Percentiles rank a stretch among this genome's conserved stretches.
These are phyloP conservation scores for Diphyllodes magnificus DNA, from an alignment of 2,113 vertebrate genomes.

Conservation along the genomic window DNA sequence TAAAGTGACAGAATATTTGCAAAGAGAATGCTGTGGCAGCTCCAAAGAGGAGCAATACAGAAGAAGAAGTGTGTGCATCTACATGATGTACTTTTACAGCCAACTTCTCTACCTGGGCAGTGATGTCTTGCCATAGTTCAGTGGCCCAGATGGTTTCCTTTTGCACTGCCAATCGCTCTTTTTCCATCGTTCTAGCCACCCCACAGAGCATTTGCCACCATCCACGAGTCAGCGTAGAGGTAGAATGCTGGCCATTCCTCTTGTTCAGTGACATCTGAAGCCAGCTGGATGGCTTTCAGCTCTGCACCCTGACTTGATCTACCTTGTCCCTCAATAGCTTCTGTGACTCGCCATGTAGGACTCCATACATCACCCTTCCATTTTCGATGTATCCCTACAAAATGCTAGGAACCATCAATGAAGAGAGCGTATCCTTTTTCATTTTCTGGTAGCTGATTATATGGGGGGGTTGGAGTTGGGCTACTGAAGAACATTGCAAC, in stretches of 20 bases:
- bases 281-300: not conserved
- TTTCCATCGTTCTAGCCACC: not conserved
- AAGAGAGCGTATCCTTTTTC: not conserved
- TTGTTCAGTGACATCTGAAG: not conserved
- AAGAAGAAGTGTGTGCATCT: not conserved
- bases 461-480: not conserved
- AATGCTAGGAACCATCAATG: not conserved
- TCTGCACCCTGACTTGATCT: not conserved
- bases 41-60: not conserved
- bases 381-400: not conserved
- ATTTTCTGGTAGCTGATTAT: not conserved
- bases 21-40: not conserved
- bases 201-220: not conserved
- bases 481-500: not conserved
- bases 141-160: not conserved
- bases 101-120: not conserved
- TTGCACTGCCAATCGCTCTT: not conserved
- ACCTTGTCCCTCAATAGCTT: not conserved
- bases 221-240: not conserved
- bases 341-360: rapidly evolving
- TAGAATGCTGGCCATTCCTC: not conserved
- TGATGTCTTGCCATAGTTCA: not conserved
- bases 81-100: not conserved
- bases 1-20: not conserved
- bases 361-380: not conserved